Conservation (phyloP, 2,888 invertebrate species). For the Labia minor region DNA sequence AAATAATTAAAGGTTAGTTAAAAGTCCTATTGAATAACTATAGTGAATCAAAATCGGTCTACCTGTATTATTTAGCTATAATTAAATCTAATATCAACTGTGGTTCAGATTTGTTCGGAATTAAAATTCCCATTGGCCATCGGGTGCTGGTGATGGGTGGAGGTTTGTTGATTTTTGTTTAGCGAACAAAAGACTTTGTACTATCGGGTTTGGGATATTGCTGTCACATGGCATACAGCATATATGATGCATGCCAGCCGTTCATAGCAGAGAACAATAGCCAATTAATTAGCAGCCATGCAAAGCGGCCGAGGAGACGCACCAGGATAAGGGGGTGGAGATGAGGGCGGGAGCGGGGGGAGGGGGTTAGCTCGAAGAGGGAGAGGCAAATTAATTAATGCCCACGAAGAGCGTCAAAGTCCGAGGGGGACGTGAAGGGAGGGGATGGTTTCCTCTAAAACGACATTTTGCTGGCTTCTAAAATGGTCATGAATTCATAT, state of each 20-base stretch:
- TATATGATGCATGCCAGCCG: slow-evolving; percentile 13
- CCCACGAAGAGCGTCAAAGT: slow-evolving; percentile 5
- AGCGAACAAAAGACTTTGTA: not conserved
- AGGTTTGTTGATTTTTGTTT: slow-evolving; percentile 13
- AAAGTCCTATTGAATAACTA: too few species aligned
- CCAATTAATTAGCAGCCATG: slow-evolving; percentile 7
- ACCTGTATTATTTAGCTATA: not conserved
- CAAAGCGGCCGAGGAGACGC: too few species aligned
- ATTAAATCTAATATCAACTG: not conserved
- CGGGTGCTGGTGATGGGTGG: not conserved
- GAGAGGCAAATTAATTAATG: not conserved
- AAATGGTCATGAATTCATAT: slow-evolving; percentile 13
- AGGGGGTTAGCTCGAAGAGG: not conserved
- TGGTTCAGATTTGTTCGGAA: not conserved
- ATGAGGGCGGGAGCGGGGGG: not conserved
- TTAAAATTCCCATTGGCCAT: not conserved
- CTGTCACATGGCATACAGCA: slow-evolving; percentile 8
- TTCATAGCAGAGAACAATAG: not conserved
- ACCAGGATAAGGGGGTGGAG: not conserved
- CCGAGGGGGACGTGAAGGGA: not conserved
- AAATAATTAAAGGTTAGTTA: not conserved
- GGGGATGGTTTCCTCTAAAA: not conserved
- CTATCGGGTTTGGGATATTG: not conserved
- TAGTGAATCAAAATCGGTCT: too few species aligned
- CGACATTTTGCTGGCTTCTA: slow-evolving; percentile 6